phyloP scores from a whole-genome alignment of 2,113 vertebrate genomes.

The Podiceps cristatus region DNA sequence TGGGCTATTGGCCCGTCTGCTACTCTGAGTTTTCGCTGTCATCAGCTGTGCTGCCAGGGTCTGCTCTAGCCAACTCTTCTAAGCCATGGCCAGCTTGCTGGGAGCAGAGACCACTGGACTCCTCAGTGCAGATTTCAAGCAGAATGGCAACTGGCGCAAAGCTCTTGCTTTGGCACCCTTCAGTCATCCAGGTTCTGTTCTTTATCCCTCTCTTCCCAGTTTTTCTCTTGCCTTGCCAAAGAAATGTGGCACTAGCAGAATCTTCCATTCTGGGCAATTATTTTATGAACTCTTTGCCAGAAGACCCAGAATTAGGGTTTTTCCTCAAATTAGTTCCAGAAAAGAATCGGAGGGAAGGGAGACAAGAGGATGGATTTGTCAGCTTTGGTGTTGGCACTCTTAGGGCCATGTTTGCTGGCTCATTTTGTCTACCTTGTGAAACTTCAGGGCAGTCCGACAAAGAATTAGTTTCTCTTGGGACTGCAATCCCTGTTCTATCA shows the following conservation, averaged over 20 bases:
- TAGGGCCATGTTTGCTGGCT: constrained; percentile 6
- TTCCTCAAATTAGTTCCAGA: constrained; percentile 36
- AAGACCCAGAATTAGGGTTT: constrained; percentile 38
- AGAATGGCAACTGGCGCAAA: constrained; percentile 49
- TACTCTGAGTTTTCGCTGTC: neutral
- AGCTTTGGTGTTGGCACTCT: constrained; percentile 43
- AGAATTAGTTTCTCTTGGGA: constrained; percentile 8
- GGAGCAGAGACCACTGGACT: constrained; percentile 33
- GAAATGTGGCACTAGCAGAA: constrained; percentile 41
- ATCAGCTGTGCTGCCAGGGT: constrained; percentile 39
- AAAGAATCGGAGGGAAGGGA: constrained; percentile 36
- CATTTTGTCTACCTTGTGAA: constrained; percentile 23
- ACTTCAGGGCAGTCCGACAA: constrained; percentile 1
- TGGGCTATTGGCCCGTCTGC: constrained; percentile 14
- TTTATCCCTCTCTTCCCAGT: constrained; percentile 58
- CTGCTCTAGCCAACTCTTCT: constrained; percentile 20
- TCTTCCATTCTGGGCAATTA: constrained; percentile 64
- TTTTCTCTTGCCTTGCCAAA: constrained; percentile 60
- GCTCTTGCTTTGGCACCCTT: constrained; percentile 53
- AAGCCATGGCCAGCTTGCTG: constrained; percentile 56
- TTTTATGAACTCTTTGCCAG: constrained; percentile 46
- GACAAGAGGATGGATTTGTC: constrained; percentile 57
- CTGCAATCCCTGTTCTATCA: neutral
- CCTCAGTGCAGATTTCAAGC: constrained; percentile 42
- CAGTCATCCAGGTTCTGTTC: constrained; percentile 59